Conservation (phyloP, 2,888 invertebrate species). For the Pimpla rufipes region DNA sequence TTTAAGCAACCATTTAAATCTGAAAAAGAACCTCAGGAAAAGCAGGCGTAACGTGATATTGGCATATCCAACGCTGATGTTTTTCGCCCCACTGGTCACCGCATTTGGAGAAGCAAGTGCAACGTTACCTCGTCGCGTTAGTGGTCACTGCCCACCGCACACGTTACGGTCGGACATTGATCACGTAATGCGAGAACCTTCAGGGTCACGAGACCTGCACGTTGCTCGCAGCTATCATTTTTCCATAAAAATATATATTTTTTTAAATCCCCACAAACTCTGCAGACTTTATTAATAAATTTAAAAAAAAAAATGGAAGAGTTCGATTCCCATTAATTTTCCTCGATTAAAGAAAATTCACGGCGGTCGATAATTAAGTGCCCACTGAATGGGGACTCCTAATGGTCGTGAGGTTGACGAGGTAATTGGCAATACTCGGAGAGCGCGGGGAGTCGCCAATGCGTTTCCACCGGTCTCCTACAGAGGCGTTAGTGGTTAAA, state of each 20-base stretch:
- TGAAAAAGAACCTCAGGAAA: background rate
- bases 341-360: constrained; percentile 32
- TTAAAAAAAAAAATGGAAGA: background rate
- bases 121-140: constrained; percentile 25
- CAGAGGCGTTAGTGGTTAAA: constrained; percentile 65
- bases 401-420: constrained; percentile 60
- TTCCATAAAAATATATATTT: background rate
- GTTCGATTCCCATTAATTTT: background rate
- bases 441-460: constrained; percentile 32
- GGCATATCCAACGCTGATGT: background rate
- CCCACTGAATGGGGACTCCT: constrained; percentile 28
- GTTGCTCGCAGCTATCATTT: background rate
- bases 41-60: constrained; percentile 34
- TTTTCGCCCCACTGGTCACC: constrained; percentile 21
- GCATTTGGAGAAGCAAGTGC: constrained; percentile 31
- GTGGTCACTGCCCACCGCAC: constrained; percentile 4
- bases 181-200: constrained; percentile 13
- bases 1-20: too few species aligned
- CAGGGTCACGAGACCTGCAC: background rate
- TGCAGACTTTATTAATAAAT: background rate
- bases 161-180: constrained; percentile 4
- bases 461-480: constrained; percentile 32
- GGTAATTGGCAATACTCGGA: constrained; percentile 62
- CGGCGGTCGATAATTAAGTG: constrained; percentile 40
- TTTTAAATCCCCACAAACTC: too few species aligned